Base-by-base conservation (phyloP, 2,797 vertebrate species). In the Poeciliopsis gracilis region DNA sequence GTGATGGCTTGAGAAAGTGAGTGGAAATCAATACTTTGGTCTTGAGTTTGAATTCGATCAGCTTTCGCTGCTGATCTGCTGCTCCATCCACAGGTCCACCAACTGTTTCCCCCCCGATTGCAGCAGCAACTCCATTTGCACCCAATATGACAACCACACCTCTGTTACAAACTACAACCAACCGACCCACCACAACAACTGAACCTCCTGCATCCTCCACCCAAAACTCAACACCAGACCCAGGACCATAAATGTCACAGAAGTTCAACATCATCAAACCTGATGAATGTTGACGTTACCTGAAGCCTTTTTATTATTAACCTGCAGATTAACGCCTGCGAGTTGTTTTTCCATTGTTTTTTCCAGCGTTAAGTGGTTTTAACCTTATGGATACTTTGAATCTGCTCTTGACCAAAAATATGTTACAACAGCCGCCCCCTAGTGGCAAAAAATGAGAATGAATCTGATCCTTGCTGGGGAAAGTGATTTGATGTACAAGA, bases 1-100 rank as follows among this genome's bases (percentile, higher is more conserved):
- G 83, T 88, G 4, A 84, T 4, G 0, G 82, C 84, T 25, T 18
- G 61, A 63, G 55, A 36, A 1, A 1, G 88, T 86, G 75, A 82
- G 77, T 61, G 6, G 8, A 55, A 2, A 0, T 8, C 25, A 3
- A 20, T 12, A 2, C 28, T 70, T 1, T 33, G 10, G 3, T 46
- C 1, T n/a, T 47, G 13, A 38, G 23, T 43, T 72, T 25, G 20
- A 49, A 23, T 43, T 69, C 15, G 7, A 15, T 30, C n/a, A 2
- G 1, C 72, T 25, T 72, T 66, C 12, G 1, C 36, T 41, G 36
- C 11, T 11, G 2, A 73, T 25, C 47, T 7, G n/a, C 72, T 38
- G 33, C 72, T 38, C 49, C 11, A 13, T 41, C 12, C 2, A n/a
- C 23, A 51, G 33, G 23, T 30, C 18, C 72, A 41, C 1, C 30